A percentile compares a stretch with the other conserved stretches of the same genome.
Evolutionary conservation across 2,113 vertebrate genomes (phyloP).

Genomic region (Gopherus flavomarginatus): DNA sequence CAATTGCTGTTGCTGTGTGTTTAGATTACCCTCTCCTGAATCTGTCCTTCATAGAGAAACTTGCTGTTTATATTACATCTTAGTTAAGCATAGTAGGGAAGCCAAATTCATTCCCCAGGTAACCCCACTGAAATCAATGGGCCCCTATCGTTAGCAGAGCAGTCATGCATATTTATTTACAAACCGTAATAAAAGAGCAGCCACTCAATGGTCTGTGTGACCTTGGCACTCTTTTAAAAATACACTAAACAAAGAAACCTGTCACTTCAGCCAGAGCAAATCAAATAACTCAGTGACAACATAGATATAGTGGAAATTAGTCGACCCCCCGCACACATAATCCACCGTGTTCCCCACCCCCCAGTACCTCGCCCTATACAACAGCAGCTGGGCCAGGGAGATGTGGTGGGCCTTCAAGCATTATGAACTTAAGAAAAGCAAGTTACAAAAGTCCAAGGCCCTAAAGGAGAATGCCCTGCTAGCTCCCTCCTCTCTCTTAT

Average conservation of each 20-base stretch:
- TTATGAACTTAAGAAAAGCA: background rate
- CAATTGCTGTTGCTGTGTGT: background rate
- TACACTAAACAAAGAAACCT: background rate
- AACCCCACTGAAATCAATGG: background rate
- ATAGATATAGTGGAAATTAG: background rate
- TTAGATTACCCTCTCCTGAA: background rate
- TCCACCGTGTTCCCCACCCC: background rate
- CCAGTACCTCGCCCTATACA: fast-evolving
- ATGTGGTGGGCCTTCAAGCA: background rate
- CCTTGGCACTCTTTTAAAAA: background rate
- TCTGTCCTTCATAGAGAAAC: fast-evolving
- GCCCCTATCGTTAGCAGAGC: background rate
- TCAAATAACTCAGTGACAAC: background rate
- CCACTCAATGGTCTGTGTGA: background rate
- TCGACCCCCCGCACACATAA: background rate
- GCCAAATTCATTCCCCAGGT: background rate
- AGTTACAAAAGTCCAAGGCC: background rate
- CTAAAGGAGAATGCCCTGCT: background rate
- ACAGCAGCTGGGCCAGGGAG: fast-evolving
- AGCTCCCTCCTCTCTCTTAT: background rate
- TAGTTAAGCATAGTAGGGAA: fast-evolving
- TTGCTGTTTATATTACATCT: background rate
- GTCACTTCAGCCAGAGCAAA: background rate
- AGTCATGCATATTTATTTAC: fast-evolving
- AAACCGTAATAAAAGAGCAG: fast-evolving